Evolutionary conservation across 2,113 vertebrate genomes (phyloP), one percentile per base, ranked within the genome.

Genomic region (Theropithecus gelada): DNA sequence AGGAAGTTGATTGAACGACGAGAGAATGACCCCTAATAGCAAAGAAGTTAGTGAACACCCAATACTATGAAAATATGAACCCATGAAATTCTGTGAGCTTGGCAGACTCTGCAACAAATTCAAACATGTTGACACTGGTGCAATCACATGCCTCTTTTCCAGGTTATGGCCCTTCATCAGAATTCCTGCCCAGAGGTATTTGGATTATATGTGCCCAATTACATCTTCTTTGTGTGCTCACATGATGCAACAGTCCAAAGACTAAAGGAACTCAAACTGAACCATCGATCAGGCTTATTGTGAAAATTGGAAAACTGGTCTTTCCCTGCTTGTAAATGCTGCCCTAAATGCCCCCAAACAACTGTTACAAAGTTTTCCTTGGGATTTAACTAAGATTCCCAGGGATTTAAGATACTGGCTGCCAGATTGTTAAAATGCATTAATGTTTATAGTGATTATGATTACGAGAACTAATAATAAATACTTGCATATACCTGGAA

Each of bases 401-500:
- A 43, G 96, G 96, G 97, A 97, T 98, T 98, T 98, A 97, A 95
- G 89, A 97, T 83, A 84, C 94, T 23, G 38, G 73, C 93, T 98
- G 96, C 86, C 94, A 97, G 96, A 96, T 22, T 98, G 94, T 96
- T 98, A 96, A 96, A 98, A 93, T 96, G 91, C 68, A 94, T 97
- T 98, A 91, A 94, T 97, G 96, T 98, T 97, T 97, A 97, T 91
- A 97, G 98, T 98, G 97, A 97, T 98, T 97, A 97, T 97, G 97
- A 97, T 96, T 97, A 97, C 5, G 2, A 95, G 91, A 97, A 97
- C 96, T 97, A 98, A 98, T 97, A 97, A 97, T 98, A 97, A 98
- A 98, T 97, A 88, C 90, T 97, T 91, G 66, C 59, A 83, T 97
- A 96, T 94, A 96, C 23, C 85, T 98, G 98, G 97, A 96, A 68